Evolutionary conservation across 2,113 vertebrate genomes (phyloP), one percentile per base, ranked within the genome.

Genomic region (Ptychochromis oligacanthus): DNA sequence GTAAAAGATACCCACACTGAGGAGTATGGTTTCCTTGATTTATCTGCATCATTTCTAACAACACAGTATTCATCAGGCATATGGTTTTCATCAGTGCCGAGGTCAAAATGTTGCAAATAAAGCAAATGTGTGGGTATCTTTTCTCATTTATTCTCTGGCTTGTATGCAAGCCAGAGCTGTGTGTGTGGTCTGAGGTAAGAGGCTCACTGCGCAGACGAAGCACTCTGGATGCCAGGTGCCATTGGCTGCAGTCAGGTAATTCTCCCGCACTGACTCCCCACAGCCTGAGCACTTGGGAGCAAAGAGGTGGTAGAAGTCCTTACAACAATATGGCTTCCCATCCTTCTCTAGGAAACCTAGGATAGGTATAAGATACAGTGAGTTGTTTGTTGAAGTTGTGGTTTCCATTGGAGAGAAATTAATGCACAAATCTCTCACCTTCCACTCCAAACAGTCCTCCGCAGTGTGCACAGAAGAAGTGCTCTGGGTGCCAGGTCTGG

Each of bases 401-500:
- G 31, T 83, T 70, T 79, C n/a, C 2, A 8, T 18, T 11, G 28
- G 20, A 64, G 57, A 22, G 6, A 83, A 75, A 79, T 18, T 0
- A 26, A 57, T 40, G 60, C 10, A 15, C 24, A 67, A 40, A 65
- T 11, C 9, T 64, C 90, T 0, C 83, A 99, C 98, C 97, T 1
- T 97, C 96, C 1, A 94, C 12, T 34, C 96, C 96, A 0, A 99
- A 99, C 49, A 91, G 87, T 40, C 94, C 94, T 85, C 98, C 97
- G 0, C 98, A 99, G 87, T 96, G 95, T 46, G 94, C 60, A 1
- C 97, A 99, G 95, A 99, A 99, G 93, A 99, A 99, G 88, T 99
- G 97, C 79, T 99, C 97, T 0, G 98, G 98, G 84, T 99, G 98
- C 98, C 98, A 99, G 7, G 96, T 97, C 88, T 96, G 94, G 90